Evolutionary conservation across 2,113 vertebrate species (phyloP).

Genomic region (Hucho hucho): DNA sequence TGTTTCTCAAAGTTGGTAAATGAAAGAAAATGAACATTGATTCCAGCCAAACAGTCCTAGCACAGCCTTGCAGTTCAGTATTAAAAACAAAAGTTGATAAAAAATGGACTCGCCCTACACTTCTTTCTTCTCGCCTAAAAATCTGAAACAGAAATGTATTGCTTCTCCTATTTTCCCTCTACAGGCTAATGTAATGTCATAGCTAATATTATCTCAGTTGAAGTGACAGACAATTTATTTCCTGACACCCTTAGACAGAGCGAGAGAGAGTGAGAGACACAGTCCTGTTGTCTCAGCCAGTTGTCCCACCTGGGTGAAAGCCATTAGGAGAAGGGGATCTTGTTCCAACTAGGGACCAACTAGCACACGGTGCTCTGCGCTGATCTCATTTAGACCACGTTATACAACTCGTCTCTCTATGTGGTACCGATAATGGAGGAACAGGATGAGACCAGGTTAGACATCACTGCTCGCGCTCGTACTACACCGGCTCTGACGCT

Average conservation of each 20-base stretch:
- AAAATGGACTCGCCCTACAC: constrained; percentile 4
- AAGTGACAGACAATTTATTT: constrained; percentile 53
- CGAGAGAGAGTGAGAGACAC: too few relatives aligned
- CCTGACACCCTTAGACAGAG: constrained; percentile 44
- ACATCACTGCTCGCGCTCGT: neutral
- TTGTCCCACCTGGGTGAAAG: constrained; percentile 38
- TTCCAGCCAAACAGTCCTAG: too few relatives aligned
- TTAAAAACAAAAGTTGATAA: too few relatives aligned
- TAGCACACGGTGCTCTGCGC: constrained; percentile 9
- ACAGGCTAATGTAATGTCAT: constrained; percentile 52
- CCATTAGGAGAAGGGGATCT: constrained; percentile 28
- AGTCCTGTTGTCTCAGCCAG: constrained; percentile 20
- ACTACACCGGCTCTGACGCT: too few relatives aligned
- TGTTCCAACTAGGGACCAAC: constrained; percentile 19
- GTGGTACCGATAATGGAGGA: neutral
- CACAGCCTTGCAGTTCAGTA: too few relatives aligned
- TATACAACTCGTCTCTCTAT: neutral
- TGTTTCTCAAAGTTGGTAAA: constrained; percentile 40
- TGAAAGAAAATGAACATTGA: constrained; percentile 31
- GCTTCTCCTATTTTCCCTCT: constrained; percentile 23
- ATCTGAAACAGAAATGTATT: neutral
- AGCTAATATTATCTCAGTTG: constrained; percentile 52
- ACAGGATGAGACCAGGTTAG: neutral
- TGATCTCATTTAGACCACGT: neutral
- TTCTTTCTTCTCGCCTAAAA: neutral